A percentile compares a stretch with the other conserved stretches of the same genome.
Evolutionary conservation across 2,888 invertebrate genomes (phyloP).

Genomic region (Oeneis ivallda): DNA sequence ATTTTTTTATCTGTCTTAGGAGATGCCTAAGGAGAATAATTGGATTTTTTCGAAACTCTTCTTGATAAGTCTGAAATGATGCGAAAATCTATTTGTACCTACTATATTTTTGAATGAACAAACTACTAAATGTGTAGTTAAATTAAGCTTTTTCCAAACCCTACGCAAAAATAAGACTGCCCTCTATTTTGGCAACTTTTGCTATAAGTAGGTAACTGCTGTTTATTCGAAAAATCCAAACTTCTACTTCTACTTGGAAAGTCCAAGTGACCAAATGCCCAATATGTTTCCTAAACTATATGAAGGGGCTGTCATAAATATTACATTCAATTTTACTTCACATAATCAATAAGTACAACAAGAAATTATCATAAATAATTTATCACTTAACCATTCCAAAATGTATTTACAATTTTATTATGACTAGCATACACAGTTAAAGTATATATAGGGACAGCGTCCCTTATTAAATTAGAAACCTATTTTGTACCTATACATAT

Average conservation of each 20-base stretch:
- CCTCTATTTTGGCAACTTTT: too few relatives aligned
- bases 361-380: slow-evolving; percentile 58
- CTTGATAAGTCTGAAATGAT: too few relatives aligned
- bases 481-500: slow-evolving; percentile 66
- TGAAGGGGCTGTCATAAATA: slow-evolving; percentile 35
- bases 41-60: too few relatives aligned
- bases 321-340: slow-evolving; percentile 30
- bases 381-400: slow-evolving; percentile 59
- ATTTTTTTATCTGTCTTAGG: too few relatives aligned
- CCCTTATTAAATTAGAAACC: slow-evolving; percentile 59
- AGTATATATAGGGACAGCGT: slow-evolving; percentile 57
- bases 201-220: not conserved
- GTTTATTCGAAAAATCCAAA: not conserved
- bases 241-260: too few relatives aligned
- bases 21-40: too few relatives aligned
- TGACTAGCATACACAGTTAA: slow-evolving; percentile 73
- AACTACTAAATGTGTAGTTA: too few relatives aligned
- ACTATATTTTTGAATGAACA: too few relatives aligned
- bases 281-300: too few relatives aligned
- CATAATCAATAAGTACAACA: slow-evolving; percentile 59
- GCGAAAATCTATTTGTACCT: too few relatives aligned
- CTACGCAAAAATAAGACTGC: too few relatives aligned
- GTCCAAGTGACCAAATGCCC: too few relatives aligned
- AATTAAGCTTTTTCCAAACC: not conserved
- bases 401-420: slow-evolving; percentile 75